Percentiles rank a stretch among this genome's conserved stretches.
Evolutionary conservation across 2,888 invertebrate species (phyloP).

Genomic region (Acutogordius australiensis): DNA sequence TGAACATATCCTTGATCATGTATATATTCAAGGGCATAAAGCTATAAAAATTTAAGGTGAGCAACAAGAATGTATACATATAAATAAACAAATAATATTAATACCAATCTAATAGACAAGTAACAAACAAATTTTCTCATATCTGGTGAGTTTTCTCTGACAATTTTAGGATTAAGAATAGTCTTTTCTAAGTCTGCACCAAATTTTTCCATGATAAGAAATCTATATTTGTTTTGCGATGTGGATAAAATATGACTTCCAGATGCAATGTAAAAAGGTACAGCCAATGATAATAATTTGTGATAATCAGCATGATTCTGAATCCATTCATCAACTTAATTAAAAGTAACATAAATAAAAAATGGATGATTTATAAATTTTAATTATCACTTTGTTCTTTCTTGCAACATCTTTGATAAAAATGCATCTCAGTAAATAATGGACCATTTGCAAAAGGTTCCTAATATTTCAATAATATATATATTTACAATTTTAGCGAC

Average conservation of each 20-base stretch:
- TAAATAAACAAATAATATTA: conserved; percentile 13
- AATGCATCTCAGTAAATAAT: conserved; percentile 83
- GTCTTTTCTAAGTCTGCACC: conserved; percentile 23
- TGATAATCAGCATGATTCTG: background rate
- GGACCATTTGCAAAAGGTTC: conserved; percentile 83
- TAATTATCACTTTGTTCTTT: conserved; percentile 38
- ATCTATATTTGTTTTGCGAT: conserved; percentile 19
- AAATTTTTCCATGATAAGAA: conserved; percentile 23
- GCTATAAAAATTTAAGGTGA: too few species aligned
- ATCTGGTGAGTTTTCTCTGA: background rate
- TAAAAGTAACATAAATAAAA: conserved; percentile 6
- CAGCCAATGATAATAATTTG: background rate
- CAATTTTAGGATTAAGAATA: conserved; percentile 16
- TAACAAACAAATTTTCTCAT: conserved; percentile 11
- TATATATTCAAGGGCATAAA: conserved; percentile 63
- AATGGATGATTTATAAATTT: too few species aligned
- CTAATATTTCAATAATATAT: conserved; percentile 24
- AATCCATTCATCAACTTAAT: conserved; percentile 5
- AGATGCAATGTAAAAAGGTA: background rate
- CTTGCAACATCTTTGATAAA: conserved; percentile 57
- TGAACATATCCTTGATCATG: conserved; percentile 73
- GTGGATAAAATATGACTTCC: background rate
- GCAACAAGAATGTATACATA: too few species aligned
- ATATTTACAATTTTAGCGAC: background rate
- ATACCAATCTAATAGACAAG: background rate